Evolutionary conservation across 2,797 vertebrate species (phyloP).

Genomic region (Hemibagrus guttatus): DNA sequence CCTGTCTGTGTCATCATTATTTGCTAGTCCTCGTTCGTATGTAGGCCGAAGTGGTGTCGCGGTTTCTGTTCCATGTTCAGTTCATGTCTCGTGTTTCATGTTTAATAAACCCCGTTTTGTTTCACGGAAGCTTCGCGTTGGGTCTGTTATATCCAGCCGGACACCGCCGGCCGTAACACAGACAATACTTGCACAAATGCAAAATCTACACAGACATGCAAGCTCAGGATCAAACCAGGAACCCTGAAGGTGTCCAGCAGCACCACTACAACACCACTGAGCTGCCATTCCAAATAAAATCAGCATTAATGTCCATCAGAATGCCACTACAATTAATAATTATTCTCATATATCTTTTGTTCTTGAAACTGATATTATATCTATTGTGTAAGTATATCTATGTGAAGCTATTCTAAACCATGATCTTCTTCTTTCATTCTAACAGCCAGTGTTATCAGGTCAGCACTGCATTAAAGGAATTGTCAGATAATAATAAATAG

Average conservation of each 20-base stretch:
- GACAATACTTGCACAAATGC: not conserved
- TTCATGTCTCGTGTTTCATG: too few relatives aligned
- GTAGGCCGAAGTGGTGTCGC: too few relatives aligned
- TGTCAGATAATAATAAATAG: not conserved
- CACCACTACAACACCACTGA: not conserved
- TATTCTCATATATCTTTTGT: not conserved
- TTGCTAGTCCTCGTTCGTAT: too few relatives aligned
- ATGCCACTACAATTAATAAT: not conserved
- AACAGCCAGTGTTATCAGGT: not conserved
- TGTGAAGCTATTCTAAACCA: not conserved
- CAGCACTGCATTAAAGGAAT: not conserved
- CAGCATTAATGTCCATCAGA: not conserved
- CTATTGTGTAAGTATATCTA: not conserved
- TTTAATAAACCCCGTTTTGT: too few relatives aligned
- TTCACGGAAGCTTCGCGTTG: too few relatives aligned
- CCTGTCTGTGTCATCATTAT: too few relatives aligned
- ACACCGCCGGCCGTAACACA: too few relatives aligned
- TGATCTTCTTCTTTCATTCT: not conserved
- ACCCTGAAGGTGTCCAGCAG: not conserved
- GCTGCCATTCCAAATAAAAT: not conserved
- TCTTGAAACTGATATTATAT: not conserved
- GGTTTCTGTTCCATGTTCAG: too few relatives aligned
- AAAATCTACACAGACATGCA: not conserved
- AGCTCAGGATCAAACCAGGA: not conserved
- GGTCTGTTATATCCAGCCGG: too few relatives aligned